Percentiles rank a stretch among this genome's conserved stretches.
Evolutionary conservation across 2,797 vertebrate species (phyloP).

Genomic region (Pseudochirops corinnae): DNA sequence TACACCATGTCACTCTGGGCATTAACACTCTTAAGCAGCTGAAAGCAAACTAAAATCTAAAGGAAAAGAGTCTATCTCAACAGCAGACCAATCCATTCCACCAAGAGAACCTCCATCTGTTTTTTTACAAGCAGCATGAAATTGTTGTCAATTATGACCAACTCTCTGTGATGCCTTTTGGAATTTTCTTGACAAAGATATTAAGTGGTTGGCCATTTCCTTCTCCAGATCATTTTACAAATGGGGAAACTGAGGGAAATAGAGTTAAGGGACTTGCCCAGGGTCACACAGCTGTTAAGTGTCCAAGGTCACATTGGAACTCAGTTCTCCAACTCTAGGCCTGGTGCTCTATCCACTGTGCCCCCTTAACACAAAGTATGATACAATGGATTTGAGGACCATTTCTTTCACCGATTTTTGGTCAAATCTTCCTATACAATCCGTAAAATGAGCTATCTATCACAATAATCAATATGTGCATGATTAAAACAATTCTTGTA

Average conservation of each 20-base stretch:
- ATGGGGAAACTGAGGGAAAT: background rate
- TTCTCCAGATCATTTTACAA: background rate
- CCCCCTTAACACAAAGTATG: background rate
- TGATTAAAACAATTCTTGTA: background rate
- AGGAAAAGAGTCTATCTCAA: slow-evolving; percentile 21
- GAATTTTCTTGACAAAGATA: background rate
- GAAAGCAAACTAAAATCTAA: slow-evolving; percentile 53
- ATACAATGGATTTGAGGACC: background rate
- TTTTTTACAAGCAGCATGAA: slow-evolving; percentile 37
- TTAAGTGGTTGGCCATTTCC: background rate
- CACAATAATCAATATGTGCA: background rate
- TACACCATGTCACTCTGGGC: background rate
- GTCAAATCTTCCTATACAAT: background rate
- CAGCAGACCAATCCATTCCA: slow-evolving; percentile 58
- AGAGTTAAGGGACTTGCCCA: background rate
- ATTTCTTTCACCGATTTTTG: background rate
- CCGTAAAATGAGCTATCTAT: background rate
- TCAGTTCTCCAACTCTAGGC: background rate
- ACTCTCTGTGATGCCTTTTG: background rate
- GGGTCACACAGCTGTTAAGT: background rate
- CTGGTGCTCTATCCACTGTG: background rate
- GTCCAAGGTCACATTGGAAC: background rate
- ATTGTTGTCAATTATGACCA: background rate
- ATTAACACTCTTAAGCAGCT: slow-evolving; percentile 64
- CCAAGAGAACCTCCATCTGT: slow-evolving; percentile 34